Conservation (phyloP, 2,888 invertebrate species). For the Sericinus montela region DNA sequence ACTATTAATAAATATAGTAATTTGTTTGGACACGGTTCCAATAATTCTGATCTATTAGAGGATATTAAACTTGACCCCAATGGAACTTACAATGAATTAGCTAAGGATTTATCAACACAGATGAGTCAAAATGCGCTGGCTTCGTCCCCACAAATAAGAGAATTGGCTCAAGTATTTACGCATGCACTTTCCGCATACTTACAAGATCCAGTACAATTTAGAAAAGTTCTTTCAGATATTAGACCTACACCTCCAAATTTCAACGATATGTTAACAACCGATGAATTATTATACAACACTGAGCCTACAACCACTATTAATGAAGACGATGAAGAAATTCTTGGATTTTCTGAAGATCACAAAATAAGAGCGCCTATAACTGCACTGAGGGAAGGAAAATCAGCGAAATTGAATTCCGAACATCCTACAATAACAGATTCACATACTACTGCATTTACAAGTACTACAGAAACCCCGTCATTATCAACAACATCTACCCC, state of each 20-base stretch:
- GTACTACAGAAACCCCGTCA: conserved; percentile 35
- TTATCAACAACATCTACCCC: conserved; percentile 45
- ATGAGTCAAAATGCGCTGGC: conserved; percentile 83
- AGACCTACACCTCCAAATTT: conserved; percentile 88
- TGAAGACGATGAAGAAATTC: conserved; percentile 86
- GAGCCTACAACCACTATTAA: conserved; percentile 80
- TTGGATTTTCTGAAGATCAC: conserved; percentile 86
- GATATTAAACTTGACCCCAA: conserved; percentile 64
- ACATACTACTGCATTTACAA: conserved; percentile 40
- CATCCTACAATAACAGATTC: conserved; percentile 39
- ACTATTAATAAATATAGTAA: conserved; percentile 82
- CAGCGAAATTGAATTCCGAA: conserved; percentile 50
- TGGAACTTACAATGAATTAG: conserved; percentile 63
- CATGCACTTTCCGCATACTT: conserved; percentile 90
- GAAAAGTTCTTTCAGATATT: conserved; percentile 86
- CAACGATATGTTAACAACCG: conserved; percentile 54
- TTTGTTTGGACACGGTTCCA: conserved; percentile 54
- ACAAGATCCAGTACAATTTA: conserved; percentile 90
- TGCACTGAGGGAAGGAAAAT: conserved; percentile 60
- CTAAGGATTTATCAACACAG: conserved; percentile 78
- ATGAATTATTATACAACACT: conserved; percentile 63
- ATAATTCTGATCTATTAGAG: conserved; percentile 55
- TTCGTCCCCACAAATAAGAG: conserved; percentile 83
- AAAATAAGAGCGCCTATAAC: conserved; percentile 44
- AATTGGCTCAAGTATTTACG: conserved; percentile 91